These are phyloP conservation scores for Grallaria varia DNA, from an alignment of 2,113 vertebrate species.

Conservation along the genomic window DNA sequence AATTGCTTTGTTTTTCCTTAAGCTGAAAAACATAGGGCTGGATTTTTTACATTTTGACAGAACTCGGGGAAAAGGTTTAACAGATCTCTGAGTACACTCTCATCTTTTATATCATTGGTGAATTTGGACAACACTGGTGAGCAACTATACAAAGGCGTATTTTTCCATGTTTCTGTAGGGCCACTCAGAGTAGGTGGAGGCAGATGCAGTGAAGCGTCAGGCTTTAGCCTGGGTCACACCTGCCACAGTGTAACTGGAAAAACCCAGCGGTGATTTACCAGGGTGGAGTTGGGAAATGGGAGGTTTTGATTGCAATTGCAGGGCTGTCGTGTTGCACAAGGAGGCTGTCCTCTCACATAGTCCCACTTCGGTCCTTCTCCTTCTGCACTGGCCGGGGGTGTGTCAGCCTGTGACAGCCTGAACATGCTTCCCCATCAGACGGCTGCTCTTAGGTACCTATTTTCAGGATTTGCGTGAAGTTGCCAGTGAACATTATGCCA, in stretches of 20 bases:
- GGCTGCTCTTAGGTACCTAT: background rate
- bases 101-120: background rate
- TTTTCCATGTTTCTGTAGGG: background rate
- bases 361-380: background rate
- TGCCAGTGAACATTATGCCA: fast-evolving
- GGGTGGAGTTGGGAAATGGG: background rate
- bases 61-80: background rate
- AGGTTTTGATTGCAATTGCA: background rate
- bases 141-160: background rate
- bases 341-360: background rate
- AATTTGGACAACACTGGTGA: background rate
- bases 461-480: background rate
- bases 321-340: background rate
- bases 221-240: background rate
- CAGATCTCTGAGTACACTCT: background rate
- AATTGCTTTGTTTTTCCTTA: background rate
- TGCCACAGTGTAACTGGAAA: background rate
- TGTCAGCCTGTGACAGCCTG: background rate
- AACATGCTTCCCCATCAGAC: fast-evolving
- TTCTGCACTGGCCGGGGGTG: background rate
- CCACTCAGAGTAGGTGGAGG: background rate
- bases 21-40: background rate
- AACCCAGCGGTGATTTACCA: background rate
- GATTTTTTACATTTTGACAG: background rate
- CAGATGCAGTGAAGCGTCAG: background rate